A percentile compares a stretch with the other conserved stretches of the same genome.
Evolutionary conservation across 2,797 vertebrate species (phyloP).

Genomic region (Chelidonichthys spinosus): DNA sequence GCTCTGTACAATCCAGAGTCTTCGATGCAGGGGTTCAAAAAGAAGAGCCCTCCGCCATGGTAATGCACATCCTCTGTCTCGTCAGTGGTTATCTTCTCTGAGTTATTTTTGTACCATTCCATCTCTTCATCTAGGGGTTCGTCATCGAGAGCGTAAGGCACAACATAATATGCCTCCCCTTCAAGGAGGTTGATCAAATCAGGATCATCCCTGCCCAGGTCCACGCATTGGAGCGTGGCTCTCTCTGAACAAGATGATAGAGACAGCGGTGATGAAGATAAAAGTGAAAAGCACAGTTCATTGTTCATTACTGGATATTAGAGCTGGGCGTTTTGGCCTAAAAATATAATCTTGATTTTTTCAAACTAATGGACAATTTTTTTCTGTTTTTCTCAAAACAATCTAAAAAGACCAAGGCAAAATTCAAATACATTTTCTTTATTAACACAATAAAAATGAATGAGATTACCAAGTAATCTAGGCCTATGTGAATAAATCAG

Average conservation of each 20-base stretch:
- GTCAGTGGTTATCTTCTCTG: conserved; percentile 32
- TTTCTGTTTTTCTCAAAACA: too few species aligned
- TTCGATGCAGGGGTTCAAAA: conserved; percentile 36
- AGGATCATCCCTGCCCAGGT: rapidly evolving
- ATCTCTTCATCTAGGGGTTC: rapidly evolving
- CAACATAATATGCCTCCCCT: conserved; percentile 48
- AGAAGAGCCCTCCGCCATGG: conserved; percentile 17
- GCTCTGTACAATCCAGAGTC: conserved; percentile 56
- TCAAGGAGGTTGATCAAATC: neutral
- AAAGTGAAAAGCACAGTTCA: conserved; percentile 1
- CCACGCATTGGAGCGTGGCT: rapidly evolving
- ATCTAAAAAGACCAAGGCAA: too few species aligned
- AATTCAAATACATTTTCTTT: too few species aligned
- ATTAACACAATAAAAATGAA: too few species aligned
- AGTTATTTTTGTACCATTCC: conserved; percentile 52
- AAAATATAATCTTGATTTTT: too few species aligned
- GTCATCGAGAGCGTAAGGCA: rapidly evolving
- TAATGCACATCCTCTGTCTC: conserved; percentile 42
- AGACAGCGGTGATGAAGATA: neutral
- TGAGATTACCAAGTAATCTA: too few species aligned
- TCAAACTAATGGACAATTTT: too few species aligned
- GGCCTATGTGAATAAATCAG: too few species aligned
- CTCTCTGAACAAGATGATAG: conserved; percentile 5
- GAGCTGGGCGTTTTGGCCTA: too few species aligned
- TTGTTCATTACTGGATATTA: neutral